Percentiles rank a stretch among this genome's conserved stretches.
Evolutionary conservation across 2,113 vertebrate genomes (phyloP).

Genomic region (Istiophorus platypterus): DNA sequence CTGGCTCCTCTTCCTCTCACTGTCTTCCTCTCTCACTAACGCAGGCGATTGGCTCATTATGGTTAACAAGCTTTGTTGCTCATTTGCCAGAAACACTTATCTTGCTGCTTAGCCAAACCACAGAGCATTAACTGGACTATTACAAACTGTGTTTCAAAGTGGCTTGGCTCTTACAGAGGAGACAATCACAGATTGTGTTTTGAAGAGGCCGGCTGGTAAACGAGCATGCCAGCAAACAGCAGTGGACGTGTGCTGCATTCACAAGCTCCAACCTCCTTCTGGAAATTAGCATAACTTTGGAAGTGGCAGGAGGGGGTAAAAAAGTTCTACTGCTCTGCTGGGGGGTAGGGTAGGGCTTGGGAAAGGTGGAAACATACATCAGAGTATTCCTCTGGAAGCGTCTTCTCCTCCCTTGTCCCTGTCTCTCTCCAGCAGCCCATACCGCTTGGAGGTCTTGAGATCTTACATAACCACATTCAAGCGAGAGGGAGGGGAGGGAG

Average conservation of each 20-base stretch:
- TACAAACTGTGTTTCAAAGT: constrained; percentile 29
- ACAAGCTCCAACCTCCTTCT: not conserved
- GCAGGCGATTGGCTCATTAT: constrained; percentile 31
- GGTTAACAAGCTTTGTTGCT: constrained; percentile 7
- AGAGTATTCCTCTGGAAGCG: not conserved
- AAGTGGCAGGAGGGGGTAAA: not conserved
- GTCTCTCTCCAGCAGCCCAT: constrained; percentile 14
- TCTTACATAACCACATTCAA: constrained; percentile 60
- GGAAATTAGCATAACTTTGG: constrained; percentile 2
- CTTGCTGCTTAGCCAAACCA: constrained; percentile 11
- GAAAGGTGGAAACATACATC: constrained; percentile 1
- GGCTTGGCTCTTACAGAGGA: constrained; percentile 4
- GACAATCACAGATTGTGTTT: constrained; percentile 43
- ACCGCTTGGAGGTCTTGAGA: constrained; percentile 41
- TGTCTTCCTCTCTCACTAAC: not conserved
- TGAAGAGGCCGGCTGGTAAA: constrained; percentile 25
- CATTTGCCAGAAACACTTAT: constrained; percentile 43
- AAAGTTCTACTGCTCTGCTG: not conserved
- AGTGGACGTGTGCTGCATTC: not conserved
- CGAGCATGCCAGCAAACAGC: not conserved
- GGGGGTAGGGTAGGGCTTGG: not conserved
- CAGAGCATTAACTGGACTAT: constrained; percentile 22
- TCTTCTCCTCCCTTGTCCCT: constrained; percentile 3
- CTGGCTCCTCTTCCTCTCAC: not conserved
- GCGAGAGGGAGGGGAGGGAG: constrained; percentile 18